Evolutionary conservation across 2,888 invertebrate genomes (phyloP), one percentile per base, ranked within the genome.

Genomic region (Stenoptilia bipunctidactyla): DNA sequence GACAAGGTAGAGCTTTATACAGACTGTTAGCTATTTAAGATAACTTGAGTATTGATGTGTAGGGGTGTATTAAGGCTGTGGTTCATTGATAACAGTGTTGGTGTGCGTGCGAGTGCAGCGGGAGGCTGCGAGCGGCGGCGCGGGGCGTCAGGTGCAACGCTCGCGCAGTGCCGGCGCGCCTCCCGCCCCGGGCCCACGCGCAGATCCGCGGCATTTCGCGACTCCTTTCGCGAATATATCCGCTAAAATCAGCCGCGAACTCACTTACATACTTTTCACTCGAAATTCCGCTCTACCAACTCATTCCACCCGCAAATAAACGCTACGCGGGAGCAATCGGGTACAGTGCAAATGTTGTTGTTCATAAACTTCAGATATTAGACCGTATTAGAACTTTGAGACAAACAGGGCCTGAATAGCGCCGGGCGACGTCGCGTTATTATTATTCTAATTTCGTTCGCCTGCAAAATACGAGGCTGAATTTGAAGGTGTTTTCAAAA

Each of bases 161-260:
- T 60, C 71, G 65, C 58, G 53, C 44, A 79, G 77, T 76, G 66
- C 66, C 66, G 61, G 62, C 66, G 72, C 79, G 82, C 69, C 71
- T 76, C 66, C 66, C 68, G 72, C 44, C 64, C 44, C 65, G 58
- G 55, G 61, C 70, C 68, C 66, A 76, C 77, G 76, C 80, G 82
- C 73, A 65, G 20, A 20, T 20, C 8, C 62, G 74, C 72, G 63
- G 4, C 72, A 72, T 34, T 58, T 51, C 62, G 61, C 60, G 54
- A 59, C 67, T 3, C 4, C 34, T 68, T 66, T 57, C 60, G 58
- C 61, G 50, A 55, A 59, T 56, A n/a, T 14, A 68, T 66, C 57
- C 60, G 58, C 61, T 50, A 55, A 59, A 56, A n/a, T 30, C 30
- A 12, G 12, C 30, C 9, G 10, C n/a, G 50, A 53, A 52, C 56